A percentile compares a stretch with the other conserved stretches of the same genome.
Conservation (phyloP, 2,888 invertebrate genomes). For the Plebejus anna region DNA sequence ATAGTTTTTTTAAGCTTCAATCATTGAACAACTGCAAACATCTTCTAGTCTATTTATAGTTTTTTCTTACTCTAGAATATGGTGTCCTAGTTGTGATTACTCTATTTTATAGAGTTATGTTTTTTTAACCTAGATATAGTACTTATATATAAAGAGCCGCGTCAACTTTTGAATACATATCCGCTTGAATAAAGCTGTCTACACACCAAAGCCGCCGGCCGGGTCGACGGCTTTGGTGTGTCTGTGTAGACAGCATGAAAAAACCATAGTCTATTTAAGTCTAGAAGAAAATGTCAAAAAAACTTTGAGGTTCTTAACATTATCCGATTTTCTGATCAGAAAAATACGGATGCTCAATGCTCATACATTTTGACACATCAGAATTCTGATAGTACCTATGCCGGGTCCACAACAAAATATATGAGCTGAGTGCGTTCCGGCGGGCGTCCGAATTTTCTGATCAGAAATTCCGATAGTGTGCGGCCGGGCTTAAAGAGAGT, state of each 20-base stretch:
- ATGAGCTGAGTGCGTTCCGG: too few species aligned
- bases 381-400: too few species aligned
- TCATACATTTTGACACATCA: too few species aligned
- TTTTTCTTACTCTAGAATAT: conserved; percentile 3
- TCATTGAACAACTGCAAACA: neutral
- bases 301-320: neutral
- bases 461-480: too few species aligned
- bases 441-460: too few species aligned
- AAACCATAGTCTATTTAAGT: neutral
- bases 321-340: too few species aligned
- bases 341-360: too few species aligned
- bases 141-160: conserved; percentile 24
- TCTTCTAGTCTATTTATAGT: conserved; percentile 24
- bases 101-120: neutral
- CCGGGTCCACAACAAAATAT: too few species aligned
- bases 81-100: conserved; percentile 14
- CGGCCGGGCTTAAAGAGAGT: neutral
- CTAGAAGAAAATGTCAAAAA: neutral
- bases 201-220: too few species aligned
- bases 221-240: too few species aligned
- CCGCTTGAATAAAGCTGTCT: neutral
- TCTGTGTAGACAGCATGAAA: neutral
- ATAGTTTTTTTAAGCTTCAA: neutral
- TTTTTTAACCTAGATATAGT: conserved; percentile 6
- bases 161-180: conserved; percentile 28